phyloP scores from a whole-genome alignment of 2,888 invertebrate species.

The Clistopyga incitator region DNA sequence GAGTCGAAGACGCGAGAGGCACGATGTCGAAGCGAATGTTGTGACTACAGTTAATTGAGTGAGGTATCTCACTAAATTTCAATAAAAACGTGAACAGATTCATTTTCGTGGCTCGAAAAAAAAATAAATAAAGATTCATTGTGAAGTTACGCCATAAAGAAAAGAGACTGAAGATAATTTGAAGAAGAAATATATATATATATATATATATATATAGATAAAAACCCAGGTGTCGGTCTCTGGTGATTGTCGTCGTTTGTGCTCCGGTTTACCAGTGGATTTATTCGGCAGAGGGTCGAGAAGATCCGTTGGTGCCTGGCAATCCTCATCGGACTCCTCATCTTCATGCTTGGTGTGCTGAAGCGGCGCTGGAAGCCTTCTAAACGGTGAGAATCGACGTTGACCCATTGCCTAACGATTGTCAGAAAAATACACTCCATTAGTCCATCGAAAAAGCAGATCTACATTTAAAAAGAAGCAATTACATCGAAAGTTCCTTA shows the following conservation, averaged over 20 bases:
- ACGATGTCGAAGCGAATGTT: slow-evolving; percentile 48
- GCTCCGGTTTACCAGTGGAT: slow-evolving; percentile 59
- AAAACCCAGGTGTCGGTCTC: slow-evolving; percentile 10
- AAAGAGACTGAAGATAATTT: neutral
- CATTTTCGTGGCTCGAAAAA: neutral
- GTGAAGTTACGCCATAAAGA: neutral
- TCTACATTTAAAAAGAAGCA: too few relatives aligned
- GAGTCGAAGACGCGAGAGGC: slow-evolving; percentile 51
- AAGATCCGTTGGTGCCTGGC: slow-evolving; percentile 73
- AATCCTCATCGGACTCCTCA: slow-evolving; percentile 72
- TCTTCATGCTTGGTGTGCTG: slow-evolving; percentile 80
- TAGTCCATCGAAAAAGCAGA: neutral
- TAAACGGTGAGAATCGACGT: slow-evolving; percentile 75
- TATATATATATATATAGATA: neutral
- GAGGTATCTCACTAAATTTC: slow-evolving; percentile 5
- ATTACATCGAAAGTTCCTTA: too few relatives aligned
- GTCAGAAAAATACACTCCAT: neutral
- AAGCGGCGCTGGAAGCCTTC: slow-evolving; percentile 83
- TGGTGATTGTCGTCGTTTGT: slow-evolving; percentile 64
- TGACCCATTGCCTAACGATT: neutral
- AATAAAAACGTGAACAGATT: neutral
- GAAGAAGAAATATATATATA: neutral
- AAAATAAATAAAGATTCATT: too few relatives aligned
- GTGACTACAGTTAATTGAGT: slow-evolving; percentile 47
- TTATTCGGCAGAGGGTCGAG: slow-evolving; percentile 69